Percentiles rank a stretch among this genome's conserved stretches.
Conservation (phyloP, 2,888 invertebrate genomes). For the Yponomeuta malinellus region DNA sequence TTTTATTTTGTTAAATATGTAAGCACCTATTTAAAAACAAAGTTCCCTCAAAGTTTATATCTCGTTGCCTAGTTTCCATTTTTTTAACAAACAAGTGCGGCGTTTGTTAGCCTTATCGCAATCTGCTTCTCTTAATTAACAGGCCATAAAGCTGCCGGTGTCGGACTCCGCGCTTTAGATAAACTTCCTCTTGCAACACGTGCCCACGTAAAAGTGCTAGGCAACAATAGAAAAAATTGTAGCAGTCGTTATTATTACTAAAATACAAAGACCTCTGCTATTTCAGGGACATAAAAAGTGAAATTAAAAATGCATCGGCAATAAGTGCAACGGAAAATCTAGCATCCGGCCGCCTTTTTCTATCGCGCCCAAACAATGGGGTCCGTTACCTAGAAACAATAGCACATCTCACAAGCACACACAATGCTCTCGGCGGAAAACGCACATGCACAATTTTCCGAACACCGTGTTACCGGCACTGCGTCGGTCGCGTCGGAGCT, state of each 20-base stretch:
- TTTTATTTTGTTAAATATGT: neutral
- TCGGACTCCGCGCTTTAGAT: slow-evolving; percentile 41
- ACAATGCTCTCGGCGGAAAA: slow-evolving; percentile 72
- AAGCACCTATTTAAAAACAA: neutral
- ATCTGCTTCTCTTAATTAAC: slow-evolving; percentile 56
- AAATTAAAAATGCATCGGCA: slow-evolving; percentile 52
- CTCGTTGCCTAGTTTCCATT: neutral
- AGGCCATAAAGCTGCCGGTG: slow-evolving; percentile 53
- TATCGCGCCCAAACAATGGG: slow-evolving; percentile 37
- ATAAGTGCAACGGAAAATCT: slow-evolving; percentile 44
- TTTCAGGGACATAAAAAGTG: slow-evolving; percentile 49
- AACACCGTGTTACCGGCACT: slow-evolving; percentile 71
- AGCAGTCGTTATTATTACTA: too few relatives aligned
- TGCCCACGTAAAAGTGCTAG: slow-evolving; percentile 16
- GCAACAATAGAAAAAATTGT: neutral
- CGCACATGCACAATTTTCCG: slow-evolving; percentile 76
- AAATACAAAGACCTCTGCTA: slow-evolving; percentile 16
- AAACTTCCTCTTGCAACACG: slow-evolving; percentile 31
- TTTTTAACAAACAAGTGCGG: slow-evolving; percentile 17
- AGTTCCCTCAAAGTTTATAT: neutral
- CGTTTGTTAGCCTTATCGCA: slow-evolving; percentile 58
- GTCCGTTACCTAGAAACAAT: slow-evolving; percentile 72
- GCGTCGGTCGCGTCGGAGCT: slow-evolving; percentile 69
- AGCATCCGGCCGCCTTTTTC: slow-evolving; percentile 59
- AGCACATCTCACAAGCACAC: slow-evolving; percentile 74